Conservation (phyloP, 23 tunicate genomes). For the Oikopleura albicans region DNA sequence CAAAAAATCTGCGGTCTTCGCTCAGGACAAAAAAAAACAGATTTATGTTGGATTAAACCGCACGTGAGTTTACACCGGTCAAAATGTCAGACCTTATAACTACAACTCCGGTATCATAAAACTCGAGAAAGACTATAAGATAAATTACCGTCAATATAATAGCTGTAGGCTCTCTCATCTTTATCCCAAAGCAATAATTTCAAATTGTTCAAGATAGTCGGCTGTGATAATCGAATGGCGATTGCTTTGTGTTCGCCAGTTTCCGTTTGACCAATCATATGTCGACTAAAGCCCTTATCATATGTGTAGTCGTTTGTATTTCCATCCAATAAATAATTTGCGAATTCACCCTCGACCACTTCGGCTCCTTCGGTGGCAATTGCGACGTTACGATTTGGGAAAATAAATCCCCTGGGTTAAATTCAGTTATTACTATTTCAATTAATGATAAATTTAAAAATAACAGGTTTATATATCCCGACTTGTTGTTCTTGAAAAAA, state of each 20-base stretch:
- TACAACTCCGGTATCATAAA: too few species aligned
- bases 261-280: slow-evolving; percentile 47
- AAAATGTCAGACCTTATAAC: too few species aligned
- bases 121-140: too few species aligned
- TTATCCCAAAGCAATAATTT: slow-evolving; percentile 63
- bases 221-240: slow-evolving; percentile 54
- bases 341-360: slow-evolving; percentile 69
- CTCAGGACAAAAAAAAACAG: too few species aligned
- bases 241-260: slow-evolving; percentile 37
- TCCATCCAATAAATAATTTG: slow-evolving; percentile 59
- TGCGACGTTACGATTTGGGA: slow-evolving; percentile 68
- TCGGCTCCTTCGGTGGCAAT: slow-evolving; percentile 71
- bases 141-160: neutral
- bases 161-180: slow-evolving; percentile 30
- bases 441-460: too few species aligned
- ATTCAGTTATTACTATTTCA: too few species aligned
- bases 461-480: too few species aligned
- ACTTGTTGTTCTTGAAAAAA: slow-evolving; percentile 20
- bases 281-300: slow-evolving; percentile 52
- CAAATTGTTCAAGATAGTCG: slow-evolving; percentile 56
- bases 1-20: too few species aligned
- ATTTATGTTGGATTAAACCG: too few species aligned
- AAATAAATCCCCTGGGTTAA: neutral
- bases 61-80: too few species aligned
- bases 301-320: slow-evolving; percentile 39